A percentile compares a stretch with the other conserved stretches of the same genome.
These are phyloP conservation scores for Latrodectus elegans DNA, from an alignment of 2,888 invertebrate species.

Conservation along the genomic window DNA sequence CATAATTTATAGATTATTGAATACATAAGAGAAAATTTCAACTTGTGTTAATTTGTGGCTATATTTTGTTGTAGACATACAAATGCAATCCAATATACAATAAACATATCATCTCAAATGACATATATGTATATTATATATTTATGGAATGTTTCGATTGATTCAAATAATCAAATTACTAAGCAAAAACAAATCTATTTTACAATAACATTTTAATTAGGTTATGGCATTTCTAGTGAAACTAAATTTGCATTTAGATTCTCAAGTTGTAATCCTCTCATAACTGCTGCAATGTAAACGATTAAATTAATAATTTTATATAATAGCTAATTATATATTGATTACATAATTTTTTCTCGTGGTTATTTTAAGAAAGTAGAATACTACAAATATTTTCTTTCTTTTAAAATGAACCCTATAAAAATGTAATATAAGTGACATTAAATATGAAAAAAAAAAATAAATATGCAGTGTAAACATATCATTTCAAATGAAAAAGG, in stretches of 20 bases:
- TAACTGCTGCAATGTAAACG: no score
- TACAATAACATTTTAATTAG: conserved; percentile 31
- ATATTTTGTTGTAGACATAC: no score
- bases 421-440: conserved; percentile 23
- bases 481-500: no score
- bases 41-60: no score
- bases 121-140: no score
- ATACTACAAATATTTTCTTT: neutral
- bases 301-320: neutral
- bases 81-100: no score
- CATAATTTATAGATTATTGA: no score
- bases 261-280: neutral
- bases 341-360: neutral
- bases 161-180: conserved; percentile 52
- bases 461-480: conserved; percentile 31
- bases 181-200: conserved; percentile 12
- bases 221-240: neutral
- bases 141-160: no score
- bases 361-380: neutral
- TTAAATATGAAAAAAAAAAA: conserved; percentile 5
- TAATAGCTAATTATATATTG: neutral
- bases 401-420: conserved; percentile 31
- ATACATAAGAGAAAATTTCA: no score
- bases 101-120: no score
- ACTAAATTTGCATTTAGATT: conserved; percentile 8